Percentiles rank a stretch among this genome's conserved stretches.
These are phyloP conservation scores for Aphidius colemani DNA, from an alignment of 2,888 invertebrate genomes.

Conservation along the genomic window DNA sequence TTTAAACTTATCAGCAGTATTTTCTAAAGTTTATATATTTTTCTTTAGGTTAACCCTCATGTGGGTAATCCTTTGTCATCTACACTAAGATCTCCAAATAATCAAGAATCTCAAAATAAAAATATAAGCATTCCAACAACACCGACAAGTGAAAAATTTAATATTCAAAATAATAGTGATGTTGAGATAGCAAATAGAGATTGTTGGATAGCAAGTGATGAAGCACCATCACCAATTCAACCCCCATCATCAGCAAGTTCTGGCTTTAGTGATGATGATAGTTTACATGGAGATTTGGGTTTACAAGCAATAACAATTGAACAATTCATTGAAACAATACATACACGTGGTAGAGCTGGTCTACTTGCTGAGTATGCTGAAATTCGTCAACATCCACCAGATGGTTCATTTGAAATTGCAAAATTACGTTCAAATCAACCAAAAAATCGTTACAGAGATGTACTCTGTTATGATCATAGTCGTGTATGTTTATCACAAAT, in stretches of 20 bases:
- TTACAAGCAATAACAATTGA: constrained; percentile 72
- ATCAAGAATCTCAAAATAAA: constrained; percentile 45
- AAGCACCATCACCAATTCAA: constrained; percentile 64
- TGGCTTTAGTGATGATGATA: constrained; percentile 90
- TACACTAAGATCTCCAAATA: constrained; percentile 42
- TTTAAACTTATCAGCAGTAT: neutral
- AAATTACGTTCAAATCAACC: constrained; percentile 79
- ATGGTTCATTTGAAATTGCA: constrained; percentile 86
- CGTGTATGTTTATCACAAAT: constrained; percentile 82
- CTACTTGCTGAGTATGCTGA: constrained; percentile 87
- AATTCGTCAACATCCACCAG: constrained; percentile 81
- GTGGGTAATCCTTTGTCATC: constrained; percentile 55
- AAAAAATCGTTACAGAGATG: constrained; percentile 93
- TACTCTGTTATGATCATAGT: constrained; percentile 94
- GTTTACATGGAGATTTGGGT: constrained; percentile 70
- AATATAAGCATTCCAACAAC: constrained; percentile 55
- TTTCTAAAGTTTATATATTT: constrained; percentile 2
- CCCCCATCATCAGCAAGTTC: constrained; percentile 77
- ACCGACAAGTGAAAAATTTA: constrained; percentile 51
- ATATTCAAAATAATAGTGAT: constrained; percentile 55
- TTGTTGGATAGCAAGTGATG: constrained; percentile 60
- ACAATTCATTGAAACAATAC: constrained; percentile 78
- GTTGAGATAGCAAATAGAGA: constrained; percentile 61
- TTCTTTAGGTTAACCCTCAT: constrained; percentile 50
- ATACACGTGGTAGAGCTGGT: constrained; percentile 78